phyloP scores from a whole-genome alignment of 2,888 invertebrate species.

The Formica aserva region DNA sequence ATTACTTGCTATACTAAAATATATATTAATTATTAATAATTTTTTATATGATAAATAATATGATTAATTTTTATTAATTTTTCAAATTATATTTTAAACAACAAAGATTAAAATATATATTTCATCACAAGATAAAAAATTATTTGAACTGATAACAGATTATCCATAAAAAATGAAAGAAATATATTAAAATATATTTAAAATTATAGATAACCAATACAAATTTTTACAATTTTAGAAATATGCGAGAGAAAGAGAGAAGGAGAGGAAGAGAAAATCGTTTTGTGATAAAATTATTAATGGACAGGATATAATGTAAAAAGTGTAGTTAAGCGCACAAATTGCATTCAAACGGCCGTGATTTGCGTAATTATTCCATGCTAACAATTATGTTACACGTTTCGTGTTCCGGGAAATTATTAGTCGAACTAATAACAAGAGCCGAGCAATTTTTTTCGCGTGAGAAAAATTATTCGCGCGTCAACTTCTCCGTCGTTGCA shows the following conservation, averaged over 20 bases:
- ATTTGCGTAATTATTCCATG: constrained; percentile 36
- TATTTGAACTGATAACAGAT: not conserved
- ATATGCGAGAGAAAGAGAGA: not conserved
- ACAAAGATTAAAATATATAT: not conserved
- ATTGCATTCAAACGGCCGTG: not conserved
- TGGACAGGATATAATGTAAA: not conserved
- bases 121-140: not conserved
- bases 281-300: constrained; percentile 12
- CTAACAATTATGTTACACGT: constrained; percentile 33
- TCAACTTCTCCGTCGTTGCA: constrained; percentile 21
- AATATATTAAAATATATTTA: not conserved
- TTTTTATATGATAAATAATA: not conserved
- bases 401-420: constrained; percentile 48
- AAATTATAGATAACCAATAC: not conserved
- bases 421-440: not conserved
- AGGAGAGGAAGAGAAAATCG: not conserved
- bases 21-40: not conserved
- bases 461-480: constrained; percentile 42
- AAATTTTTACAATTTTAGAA: not conserved
- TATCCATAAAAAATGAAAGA: not conserved
- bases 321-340: not conserved
- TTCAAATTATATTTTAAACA: not conserved
- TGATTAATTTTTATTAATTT: not conserved
- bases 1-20: not conserved
- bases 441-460: constrained; percentile 33